Evolutionary conservation across 2,888 invertebrate genomes (phyloP), one percentile per base, ranked within the genome.

Genomic region (Epinotia nisella): DNA sequence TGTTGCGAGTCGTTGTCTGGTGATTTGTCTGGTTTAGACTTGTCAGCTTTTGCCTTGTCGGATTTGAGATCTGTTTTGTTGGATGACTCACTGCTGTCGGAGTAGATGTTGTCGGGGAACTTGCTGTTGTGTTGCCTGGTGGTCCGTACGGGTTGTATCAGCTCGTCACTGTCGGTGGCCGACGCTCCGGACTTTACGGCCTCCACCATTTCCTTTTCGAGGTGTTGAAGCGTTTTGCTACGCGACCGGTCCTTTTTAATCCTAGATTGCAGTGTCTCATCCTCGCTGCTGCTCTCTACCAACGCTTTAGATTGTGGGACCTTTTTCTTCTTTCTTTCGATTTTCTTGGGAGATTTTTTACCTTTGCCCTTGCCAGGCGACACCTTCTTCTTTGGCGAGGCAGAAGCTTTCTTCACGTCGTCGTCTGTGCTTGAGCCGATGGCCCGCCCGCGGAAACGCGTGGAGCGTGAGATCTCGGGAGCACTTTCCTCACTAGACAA

Each of bases 151-250:
- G 96, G 95, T 49, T 49, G 49, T 90, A 96, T 93, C 60, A 97
- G 87, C 76, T 97, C 97, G 85, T 97, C 97, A 84, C 97, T 97
- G 77, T 97, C 97, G 70, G 96, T 95, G 62, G 95, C 96, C 4
- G 96, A 95, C 64, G 95, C 94, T 11, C 85, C 90, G 61, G 82
- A 77, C 75, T 85, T 89, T 74, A 95, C 95, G 70, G 95, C 95
- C 41, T 91, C 94, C 35, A 89, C 82, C 87, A 97, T 94, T 87
- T 97, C 97, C 80, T 95, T 95, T 84, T 97, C 97, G 95, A 97
- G 95, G 87, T 96, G 96, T 76, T 95, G 95, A 15, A 96, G 87
- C 2, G 95, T 94, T 76, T 95, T 95, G 78, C 95, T 96, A 79
- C 94, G 86, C 78, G 91, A 85, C 84, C 90, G 86, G 85, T 94